Conservation (phyloP, 2,888 invertebrate genomes). For the Fragum sueziense region DNA sequence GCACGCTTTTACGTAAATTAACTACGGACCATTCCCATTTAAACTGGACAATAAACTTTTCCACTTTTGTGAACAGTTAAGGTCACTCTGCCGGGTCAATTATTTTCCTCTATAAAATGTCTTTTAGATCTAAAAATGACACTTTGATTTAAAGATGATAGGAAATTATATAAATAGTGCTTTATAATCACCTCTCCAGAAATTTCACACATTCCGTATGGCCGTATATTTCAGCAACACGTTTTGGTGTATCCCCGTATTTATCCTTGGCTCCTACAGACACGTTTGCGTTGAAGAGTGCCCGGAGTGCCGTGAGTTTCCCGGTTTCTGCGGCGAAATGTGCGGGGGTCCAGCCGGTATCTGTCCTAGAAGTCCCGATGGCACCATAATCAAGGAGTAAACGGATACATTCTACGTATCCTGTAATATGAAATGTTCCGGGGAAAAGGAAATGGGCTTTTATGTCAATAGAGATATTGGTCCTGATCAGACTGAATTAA, state of each 20-base stretch:
- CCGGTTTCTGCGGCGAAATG: conserved; percentile 80
- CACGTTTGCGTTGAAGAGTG: conserved; percentile 73
- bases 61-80: too few relatives aligned
- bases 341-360: conserved; percentile 79
- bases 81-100: too few relatives aligned
- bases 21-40: too few relatives aligned
- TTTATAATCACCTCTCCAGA: conserved; percentile 76
- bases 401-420: conserved; percentile 78
- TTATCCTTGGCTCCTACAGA: conserved; percentile 73
- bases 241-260: conserved; percentile 75
- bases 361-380: conserved; percentile 71
- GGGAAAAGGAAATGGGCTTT: too few relatives aligned
- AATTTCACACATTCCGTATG: conserved; percentile 76
- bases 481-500: too few relatives aligned
- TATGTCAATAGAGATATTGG: too few relatives aligned
- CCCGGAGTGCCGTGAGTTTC: conserved; percentile 71
- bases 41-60: too few relatives aligned
- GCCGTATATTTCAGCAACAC: conserved; percentile 76
- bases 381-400: conserved; percentile 78
- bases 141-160: too few relatives aligned
- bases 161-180: too few relatives aligned
- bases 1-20: too few relatives aligned
- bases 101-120: too few relatives aligned
- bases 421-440: conserved; percentile 62
- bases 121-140: too few relatives aligned